Evolutionary conservation across 2,888 invertebrate genomes (phyloP).

Genomic region (Cetonia aurata): DNA sequence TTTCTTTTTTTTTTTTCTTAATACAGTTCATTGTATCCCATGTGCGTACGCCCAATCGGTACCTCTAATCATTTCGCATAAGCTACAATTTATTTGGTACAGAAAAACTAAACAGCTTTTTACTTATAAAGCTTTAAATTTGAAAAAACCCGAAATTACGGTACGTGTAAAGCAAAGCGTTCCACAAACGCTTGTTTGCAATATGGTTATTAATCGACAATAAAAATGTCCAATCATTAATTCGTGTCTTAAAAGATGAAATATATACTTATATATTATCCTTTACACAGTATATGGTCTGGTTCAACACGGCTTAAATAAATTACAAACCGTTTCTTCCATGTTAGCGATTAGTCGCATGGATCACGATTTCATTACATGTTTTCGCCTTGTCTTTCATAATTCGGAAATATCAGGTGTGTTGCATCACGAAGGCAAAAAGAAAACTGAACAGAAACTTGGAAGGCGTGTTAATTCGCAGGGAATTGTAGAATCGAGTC

Average conservation of each 20-base stretch:
- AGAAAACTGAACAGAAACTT: constrained; percentile 7
- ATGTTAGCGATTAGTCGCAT: constrained; percentile 22
- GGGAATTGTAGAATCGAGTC: constrained; percentile 23
- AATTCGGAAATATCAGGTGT: constrained; percentile 42
- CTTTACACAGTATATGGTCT: constrained; percentile 17
- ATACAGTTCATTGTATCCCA: too few relatives aligned
- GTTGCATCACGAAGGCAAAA: constrained; percentile 35
- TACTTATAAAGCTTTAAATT: too few relatives aligned
- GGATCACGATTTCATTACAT: constrained; percentile 29
- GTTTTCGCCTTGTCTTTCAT: constrained; percentile 34
- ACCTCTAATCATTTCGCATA: too few relatives aligned
- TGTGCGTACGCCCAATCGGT: too few relatives aligned
- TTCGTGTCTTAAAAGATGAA: constrained; percentile 13
- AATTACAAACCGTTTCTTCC: constrained; percentile 15
- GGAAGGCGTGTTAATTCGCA: constrained; percentile 30
- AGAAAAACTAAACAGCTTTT: too few relatives aligned
- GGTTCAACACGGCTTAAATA: constrained; percentile 17
- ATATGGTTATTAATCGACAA: constrained; percentile 10
- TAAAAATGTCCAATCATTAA: constrained; percentile 28
- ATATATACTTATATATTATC: constrained; percentile 24
- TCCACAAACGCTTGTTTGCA: background rate
- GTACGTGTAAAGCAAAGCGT: background rate
- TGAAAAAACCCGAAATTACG: too few relatives aligned
- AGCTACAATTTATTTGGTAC: too few relatives aligned
- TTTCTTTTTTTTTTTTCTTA: too few relatives aligned